Percentiles rank a stretch among this genome's conserved stretches.
Evolutionary conservation across 2,113 vertebrate genomes (phyloP).

Genomic region (Peromyscus maniculatus): DNA sequence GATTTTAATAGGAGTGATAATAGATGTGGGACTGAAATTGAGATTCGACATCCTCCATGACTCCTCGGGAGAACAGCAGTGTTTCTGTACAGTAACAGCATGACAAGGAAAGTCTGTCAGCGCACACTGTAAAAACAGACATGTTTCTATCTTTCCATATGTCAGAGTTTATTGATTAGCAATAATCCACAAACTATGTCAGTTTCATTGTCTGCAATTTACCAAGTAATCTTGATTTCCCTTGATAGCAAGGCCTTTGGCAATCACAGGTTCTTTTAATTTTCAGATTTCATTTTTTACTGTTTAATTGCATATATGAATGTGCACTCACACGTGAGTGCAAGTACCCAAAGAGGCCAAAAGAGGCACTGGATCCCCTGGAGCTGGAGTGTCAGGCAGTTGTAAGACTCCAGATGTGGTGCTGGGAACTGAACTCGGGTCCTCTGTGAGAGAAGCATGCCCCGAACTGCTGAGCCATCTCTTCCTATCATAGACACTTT

Average conservation of each 20-base stretch:
- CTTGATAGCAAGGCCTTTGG: background rate
- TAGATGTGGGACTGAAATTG: constrained; percentile 4
- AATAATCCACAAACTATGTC: background rate
- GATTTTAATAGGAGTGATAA: background rate
- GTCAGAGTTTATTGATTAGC: background rate
- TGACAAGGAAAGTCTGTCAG: background rate
- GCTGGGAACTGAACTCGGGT: background rate
- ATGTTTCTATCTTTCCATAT: background rate
- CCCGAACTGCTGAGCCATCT: background rate
- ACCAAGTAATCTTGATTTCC: background rate
- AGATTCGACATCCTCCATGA: background rate
- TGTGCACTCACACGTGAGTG: background rate
- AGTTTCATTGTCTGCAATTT: background rate
- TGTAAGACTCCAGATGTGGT: too few relatives aligned
- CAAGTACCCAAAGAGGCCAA: background rate
- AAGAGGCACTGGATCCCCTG: background rate
- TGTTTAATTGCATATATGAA: background rate
- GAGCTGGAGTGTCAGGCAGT: background rate
- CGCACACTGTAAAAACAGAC: background rate
- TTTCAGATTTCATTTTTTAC: background rate
- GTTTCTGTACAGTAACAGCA: background rate
- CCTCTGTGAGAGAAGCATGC: background rate
- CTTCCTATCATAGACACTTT: background rate
- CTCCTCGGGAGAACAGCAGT: background rate
- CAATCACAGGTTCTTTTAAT: background rate